Base-by-base conservation (phyloP, 2,888 invertebrate species). In the Oxystoma pomonae region DNA sequence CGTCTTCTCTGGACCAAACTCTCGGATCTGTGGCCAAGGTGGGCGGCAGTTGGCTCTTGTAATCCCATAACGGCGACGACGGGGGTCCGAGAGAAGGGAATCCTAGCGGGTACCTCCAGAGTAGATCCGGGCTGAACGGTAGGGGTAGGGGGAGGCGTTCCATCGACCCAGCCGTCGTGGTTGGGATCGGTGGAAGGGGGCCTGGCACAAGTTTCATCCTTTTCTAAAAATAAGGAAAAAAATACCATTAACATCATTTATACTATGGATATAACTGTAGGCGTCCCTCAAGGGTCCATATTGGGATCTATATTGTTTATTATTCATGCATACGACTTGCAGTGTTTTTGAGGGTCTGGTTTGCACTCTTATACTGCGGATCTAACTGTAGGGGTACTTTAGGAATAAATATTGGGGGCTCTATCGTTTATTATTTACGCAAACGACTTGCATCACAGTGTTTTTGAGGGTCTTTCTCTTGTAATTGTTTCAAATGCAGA, bases 1-100 rank as follows among this genome's bases (percentile, higher is more conserved):
- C 96, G 78, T 96, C 95, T 71, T 95, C 95, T 70, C 96, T 86
- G 62, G 90, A 90, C 96, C 96, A 96, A 58, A 92, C 81, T 73
- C 95, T 85, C 7, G 96, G 96, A 83, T 96, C 96, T 73, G 91
- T 87, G 53, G 93, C 92, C 81, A 94, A 83, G 71, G 88, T 89
- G 52, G 88, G 85, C 21, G 95, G 95, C 73, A 95, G 82, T 77
- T 94, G 94, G 60, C 91, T 91, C 81, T 94, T 94, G 75, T 94
- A 88, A 76, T 95, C 94, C 65, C 90, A 85, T 67, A 91, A 83
- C 9, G 92, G 91, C 67, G 87, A 88, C 18, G 84, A 83, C 55
- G 82, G 83, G 20, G 85, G 86, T 57, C 85, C 86, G 16, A 74
- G 87, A 85, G 80, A 87, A 65, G 90, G 89, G 77, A 90, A 90